Conservation (phyloP, 2,888 invertebrate species). For the Anticlea derivata region DNA sequence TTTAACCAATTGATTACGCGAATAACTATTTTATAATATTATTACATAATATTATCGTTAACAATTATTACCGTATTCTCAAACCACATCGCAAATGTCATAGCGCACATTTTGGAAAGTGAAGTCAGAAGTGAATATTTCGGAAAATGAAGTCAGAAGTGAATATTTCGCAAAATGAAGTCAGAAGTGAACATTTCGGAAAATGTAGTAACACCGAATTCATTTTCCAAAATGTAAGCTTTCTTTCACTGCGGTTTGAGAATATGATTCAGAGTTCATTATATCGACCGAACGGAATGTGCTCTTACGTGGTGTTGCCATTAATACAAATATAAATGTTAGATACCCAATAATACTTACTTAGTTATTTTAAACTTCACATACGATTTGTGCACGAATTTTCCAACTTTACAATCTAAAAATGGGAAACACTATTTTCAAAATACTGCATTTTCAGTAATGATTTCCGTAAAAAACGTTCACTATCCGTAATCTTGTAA, state of each 20-base stretch:
- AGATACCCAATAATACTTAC: constrained; percentile 62
- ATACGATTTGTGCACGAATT: constrained; percentile 75
- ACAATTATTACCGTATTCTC: constrained; percentile 42
- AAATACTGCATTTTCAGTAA: constrained; percentile 25
- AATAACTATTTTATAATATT: constrained; percentile 56
- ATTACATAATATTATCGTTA: constrained; percentile 50
- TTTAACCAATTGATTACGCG: constrained; percentile 42
- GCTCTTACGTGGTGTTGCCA: constrained; percentile 69
- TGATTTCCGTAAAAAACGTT: constrained; percentile 18
- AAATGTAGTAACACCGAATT: too few relatives aligned
- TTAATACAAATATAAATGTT: constrained; percentile 59
- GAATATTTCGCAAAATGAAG: too few relatives aligned
- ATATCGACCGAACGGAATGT: constrained; percentile 78
- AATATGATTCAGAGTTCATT: constrained; percentile 36
- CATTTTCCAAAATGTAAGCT: too few relatives aligned
- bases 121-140: too few relatives aligned
- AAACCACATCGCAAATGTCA: not conserved
- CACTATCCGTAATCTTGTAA: constrained; percentile 2
- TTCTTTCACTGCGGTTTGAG: not conserved
- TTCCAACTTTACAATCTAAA: constrained; percentile 60
- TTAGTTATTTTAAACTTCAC: constrained; percentile 51
- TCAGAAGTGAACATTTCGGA: too few relatives aligned
- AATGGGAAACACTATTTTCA: constrained; percentile 43
- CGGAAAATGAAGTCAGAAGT: too few relatives aligned
- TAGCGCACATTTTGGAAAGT: too few relatives aligned